Percentiles rank a stretch among this genome's conserved stretches.
Conservation (phyloP, 2,113 vertebrate genomes). For the Tinamus guttatus region DNA sequence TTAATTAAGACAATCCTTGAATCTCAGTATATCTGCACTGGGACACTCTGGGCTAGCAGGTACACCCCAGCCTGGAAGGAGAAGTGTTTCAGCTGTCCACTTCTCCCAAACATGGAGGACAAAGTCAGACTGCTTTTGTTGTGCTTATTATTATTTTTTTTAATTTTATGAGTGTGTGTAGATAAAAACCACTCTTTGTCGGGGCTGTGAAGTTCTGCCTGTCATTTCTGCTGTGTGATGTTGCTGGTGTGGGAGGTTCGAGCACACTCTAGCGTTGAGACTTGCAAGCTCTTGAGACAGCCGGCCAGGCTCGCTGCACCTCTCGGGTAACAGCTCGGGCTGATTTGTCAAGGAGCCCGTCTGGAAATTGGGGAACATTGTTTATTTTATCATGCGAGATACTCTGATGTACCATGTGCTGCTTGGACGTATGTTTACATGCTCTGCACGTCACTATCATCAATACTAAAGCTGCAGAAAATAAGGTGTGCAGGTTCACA, state of each 20-base stretch:
- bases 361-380: neutral
- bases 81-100: neutral
- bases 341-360: neutral
- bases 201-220: neutral
- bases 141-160: neutral
- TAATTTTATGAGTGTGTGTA: neutral
- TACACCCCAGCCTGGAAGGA: neutral
- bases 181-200: neutral
- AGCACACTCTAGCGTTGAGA: neutral
- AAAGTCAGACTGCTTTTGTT: neutral
- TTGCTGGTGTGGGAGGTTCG: neutral
- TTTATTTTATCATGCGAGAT: neutral
- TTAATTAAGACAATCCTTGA: neutral
- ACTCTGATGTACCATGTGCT: neutral
- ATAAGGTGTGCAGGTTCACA: fast-evolving
- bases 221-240: neutral
- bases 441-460: neutral
- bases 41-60: neutral
- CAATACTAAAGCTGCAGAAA: neutral
- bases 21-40: neutral
- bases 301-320: no score
- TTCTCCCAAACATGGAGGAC: neutral
- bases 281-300: neutral
- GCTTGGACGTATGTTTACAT: neutral
- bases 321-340: neutral